Evolutionary conservation across 2,888 invertebrate genomes (phyloP), one percentile per base, ranked within the genome.

Genomic region (Linnaemya vulpina): DNA sequence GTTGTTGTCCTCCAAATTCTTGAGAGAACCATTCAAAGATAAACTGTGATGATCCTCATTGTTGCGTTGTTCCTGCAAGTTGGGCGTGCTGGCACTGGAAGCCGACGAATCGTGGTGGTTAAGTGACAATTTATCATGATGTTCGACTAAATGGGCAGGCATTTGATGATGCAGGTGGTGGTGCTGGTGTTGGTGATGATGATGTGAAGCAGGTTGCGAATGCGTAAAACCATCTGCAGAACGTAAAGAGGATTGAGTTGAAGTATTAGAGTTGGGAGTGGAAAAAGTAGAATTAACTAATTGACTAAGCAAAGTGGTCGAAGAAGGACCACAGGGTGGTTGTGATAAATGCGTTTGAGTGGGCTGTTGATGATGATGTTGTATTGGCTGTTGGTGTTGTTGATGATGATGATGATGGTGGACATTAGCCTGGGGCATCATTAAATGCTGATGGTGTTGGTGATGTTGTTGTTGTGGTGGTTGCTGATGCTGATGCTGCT

Each of bases 271-370:
- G 82, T 78, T 82, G 83, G 87, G 80, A 80, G 86, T 78, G 81
- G 87, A 91, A 89, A 92, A 92, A 87, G 92, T 92, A 87, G 92
- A 91, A 90, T 92, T 92, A 91, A 92, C 92, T 91, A 92, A 90
- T 90, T 92, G 92, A 89, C 92, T 92, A 87, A 92, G 93, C 88
- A 93, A 91, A 83, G 93, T 92, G 89, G 94, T 93, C 91, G 93
- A 93, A 90, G 94, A 93, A 86, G 92, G 92, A 89, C 91, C 91
- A 84, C 79, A 77, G 86, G 87, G 71, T 86, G 86, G 38, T 77
- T 87, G 11, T 79, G 89, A 63, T 88, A 89, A 58, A 76, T 82
- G 88, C 63, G 85, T 43, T 70, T 89, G 89, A 76, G 85, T 83
- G 11, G 80, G 78, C 63, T 70, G 82, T 71, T 65, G 82, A 17